phyloP scores from a whole-genome alignment of 2,888 invertebrate species.

The Nemurella pictetii region DNA sequence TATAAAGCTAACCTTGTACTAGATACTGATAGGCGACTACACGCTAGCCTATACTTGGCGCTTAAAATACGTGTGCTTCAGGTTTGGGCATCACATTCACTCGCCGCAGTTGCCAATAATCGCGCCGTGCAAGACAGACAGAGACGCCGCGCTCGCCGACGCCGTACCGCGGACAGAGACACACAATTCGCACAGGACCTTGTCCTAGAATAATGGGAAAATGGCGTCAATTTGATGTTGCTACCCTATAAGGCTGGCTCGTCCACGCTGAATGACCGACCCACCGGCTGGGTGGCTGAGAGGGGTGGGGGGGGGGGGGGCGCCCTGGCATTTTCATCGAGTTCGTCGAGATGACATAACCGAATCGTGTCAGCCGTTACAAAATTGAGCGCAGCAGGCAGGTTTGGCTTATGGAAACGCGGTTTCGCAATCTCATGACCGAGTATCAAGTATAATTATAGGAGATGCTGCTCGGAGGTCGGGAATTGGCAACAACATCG shows the following conservation, averaged over 20 bases:
- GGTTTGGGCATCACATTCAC: conserved; percentile 25
- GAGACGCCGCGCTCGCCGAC: neutral
- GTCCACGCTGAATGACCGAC: no score
- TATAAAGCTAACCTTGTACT: conserved; percentile 20
- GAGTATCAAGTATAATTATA: neutral
- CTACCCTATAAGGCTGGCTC: neutral
- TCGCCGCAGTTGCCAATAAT: conserved; percentile 6
- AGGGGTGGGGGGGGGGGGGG: neutral
- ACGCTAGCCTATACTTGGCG: neutral
- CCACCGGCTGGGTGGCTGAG: neutral
- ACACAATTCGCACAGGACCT: conserved; percentile 15
- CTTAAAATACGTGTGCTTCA: neutral
- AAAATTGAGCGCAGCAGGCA: conserved; percentile 1
- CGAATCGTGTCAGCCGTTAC: neutral
- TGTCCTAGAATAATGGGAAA: conserved; percentile 21
- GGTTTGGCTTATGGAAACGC: neutral
- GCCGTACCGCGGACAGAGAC: neutral
- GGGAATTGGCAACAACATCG: neutral
- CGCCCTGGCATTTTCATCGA: neutral
- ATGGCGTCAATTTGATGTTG: conserved; percentile 8
- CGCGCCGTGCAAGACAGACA: neutral
- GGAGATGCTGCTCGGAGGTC: neutral
- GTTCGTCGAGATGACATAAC: neutral
- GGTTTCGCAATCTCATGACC: neutral
- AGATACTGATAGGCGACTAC: neutral